These are phyloP conservation scores for Meiosimyza platycephala DNA, from an alignment of 2,888 invertebrate genomes.

Conservation along the genomic window DNA sequence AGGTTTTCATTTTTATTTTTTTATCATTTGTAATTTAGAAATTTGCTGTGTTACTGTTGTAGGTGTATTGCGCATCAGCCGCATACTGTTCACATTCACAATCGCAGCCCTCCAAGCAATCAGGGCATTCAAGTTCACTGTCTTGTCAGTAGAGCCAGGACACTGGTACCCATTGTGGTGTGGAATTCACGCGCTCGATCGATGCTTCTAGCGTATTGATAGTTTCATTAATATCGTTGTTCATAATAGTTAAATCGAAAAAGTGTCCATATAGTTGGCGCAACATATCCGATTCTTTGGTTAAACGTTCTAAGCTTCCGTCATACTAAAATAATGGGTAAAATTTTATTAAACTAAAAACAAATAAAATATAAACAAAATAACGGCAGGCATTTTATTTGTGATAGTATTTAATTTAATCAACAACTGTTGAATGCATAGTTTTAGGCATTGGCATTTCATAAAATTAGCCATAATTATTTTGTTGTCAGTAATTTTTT, in stretches of 20 bases:
- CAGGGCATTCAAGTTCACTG: constrained; percentile 68
- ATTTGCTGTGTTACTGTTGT: constrained; percentile 44
- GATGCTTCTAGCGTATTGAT: constrained; percentile 92
- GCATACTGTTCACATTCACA: constrained; percentile 63
- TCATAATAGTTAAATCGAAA: constrained; percentile 97
- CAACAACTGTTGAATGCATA: too few species aligned
- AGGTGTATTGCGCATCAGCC: constrained; percentile 57
- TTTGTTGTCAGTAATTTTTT: background rate
- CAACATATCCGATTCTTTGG: constrained; percentile 96
- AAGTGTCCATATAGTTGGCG: constrained; percentile 98
- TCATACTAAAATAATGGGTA: constrained; percentile 80
- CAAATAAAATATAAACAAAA: background rate
- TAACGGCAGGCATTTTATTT: too few species aligned
- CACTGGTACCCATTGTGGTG: constrained; percentile 97
- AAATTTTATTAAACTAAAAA: background rate
- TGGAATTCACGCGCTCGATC: constrained; percentile 88
- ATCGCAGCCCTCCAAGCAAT: constrained; percentile 67
- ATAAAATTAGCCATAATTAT: too few species aligned
- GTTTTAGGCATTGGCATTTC: too few species aligned
- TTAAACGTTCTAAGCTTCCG: constrained; percentile 94
- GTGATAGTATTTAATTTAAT: too few species aligned
- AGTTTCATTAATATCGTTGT: constrained; percentile 99
- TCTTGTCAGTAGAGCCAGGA: constrained; percentile 84
- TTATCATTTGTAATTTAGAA: constrained; percentile 31
- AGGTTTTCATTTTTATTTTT: constrained; percentile 38